phyloP scores from a whole-genome alignment of 2,797 vertebrate species.

The Antrozous pallidus region DNA sequence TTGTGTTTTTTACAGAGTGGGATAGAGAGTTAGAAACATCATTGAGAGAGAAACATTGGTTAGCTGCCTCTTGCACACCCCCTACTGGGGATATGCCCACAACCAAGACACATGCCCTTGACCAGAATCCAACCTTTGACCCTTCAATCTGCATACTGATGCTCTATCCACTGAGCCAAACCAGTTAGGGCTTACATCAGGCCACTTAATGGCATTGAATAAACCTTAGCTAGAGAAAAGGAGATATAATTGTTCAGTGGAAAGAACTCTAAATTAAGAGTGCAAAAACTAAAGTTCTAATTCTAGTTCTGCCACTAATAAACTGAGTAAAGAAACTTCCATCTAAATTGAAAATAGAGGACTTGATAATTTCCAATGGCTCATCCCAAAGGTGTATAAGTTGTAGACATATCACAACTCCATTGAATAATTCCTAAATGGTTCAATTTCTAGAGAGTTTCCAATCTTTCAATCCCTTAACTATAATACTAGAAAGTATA shows the following conservation, averaged over 20 bases:
- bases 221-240: slow-evolving; percentile 49
- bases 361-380: not conserved
- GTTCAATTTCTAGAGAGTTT: not conserved
- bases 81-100: too few species aligned
- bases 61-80: too few species aligned
- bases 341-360: not conserved
- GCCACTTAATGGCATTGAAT: slow-evolving; percentile 52
- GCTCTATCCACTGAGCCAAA: too few species aligned
- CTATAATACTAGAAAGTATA: not conserved
- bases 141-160: too few species aligned
- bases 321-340: not conserved
- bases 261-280: slow-evolving; percentile 53
- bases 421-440: not conserved
- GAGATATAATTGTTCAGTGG: not conserved
- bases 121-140: too few species aligned
- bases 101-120: too few species aligned
- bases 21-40: too few species aligned
- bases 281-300: slow-evolving; percentile 46
- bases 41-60: too few species aligned
- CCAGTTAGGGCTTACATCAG: not conserved
- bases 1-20: too few species aligned
- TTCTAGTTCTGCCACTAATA: slow-evolving; percentile 15
- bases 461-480: not conserved
- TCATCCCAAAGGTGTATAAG: not conserved
- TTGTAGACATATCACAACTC: not conserved